phyloP scores from a whole-genome alignment of 2,888 invertebrate species.

The Clunio marinus region DNA sequence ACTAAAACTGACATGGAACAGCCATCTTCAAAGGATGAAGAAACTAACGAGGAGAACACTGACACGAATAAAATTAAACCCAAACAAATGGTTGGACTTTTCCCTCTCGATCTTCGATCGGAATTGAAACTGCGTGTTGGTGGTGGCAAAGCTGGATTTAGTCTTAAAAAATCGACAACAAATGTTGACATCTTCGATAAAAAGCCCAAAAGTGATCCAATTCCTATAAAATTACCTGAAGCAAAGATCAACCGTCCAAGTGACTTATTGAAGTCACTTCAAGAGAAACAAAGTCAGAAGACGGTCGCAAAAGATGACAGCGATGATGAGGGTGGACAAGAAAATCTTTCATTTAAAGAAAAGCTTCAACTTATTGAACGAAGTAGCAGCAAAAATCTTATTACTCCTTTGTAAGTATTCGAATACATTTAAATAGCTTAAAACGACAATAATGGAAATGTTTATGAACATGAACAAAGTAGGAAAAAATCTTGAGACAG shows the following conservation, averaged over 20 bases:
- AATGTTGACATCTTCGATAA: conserved; percentile 25
- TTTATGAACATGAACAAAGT: too few relatives aligned
- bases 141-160: conserved; percentile 16
- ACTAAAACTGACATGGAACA: not conserved
- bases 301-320: not conserved
- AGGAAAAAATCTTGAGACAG: not conserved
- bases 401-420: conserved; percentile 28
- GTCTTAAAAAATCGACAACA: conserved; percentile 33
- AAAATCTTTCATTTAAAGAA: conserved; percentile 33
- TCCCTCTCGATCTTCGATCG: conserved; percentile 26
- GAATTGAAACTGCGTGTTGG: conserved; percentile 30
- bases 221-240: not conserved
- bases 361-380: conserved; percentile 26
- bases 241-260: not conserved
- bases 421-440: too few relatives aligned
- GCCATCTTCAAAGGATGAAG: not conserved
- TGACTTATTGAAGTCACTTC: conserved; percentile 6
- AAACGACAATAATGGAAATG: conserved; percentile 23
- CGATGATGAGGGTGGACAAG: conserved; percentile 19
- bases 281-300: not conserved
- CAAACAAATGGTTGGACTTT: conserved; percentile 28
- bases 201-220: not conserved
- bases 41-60: conserved; percentile 11
- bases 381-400: conserved; percentile 20
- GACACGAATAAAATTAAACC: conserved; percentile 28